Evolutionary conservation across 2,113 vertebrate species (phyloP), one percentile per base, ranked within the genome.

Genomic region (Xiphorhynchus elegans): DNA sequence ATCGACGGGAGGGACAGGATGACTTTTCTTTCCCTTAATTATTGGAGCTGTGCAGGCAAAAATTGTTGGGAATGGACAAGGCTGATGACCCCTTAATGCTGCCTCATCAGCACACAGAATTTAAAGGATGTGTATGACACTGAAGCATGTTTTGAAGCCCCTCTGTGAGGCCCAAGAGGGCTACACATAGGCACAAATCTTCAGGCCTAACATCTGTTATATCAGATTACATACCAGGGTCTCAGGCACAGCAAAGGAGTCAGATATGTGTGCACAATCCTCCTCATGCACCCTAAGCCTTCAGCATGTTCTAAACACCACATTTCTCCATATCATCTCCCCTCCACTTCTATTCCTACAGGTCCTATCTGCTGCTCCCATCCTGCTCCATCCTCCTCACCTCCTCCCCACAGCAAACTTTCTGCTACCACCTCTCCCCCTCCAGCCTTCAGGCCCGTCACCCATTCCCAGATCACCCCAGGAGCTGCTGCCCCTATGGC

Each of bases 21-120:
- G 56, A 81, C 50, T 93, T 91, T 85, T 90, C 26, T 40, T 63
- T 95, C 64, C 49, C 62, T 84, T 93, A 93, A 92, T 84, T 90
- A 90, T 93, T 53, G 21, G 60, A 40, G 69, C 84, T 95, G 58
- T 46, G n/a, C 20, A 74, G 72, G 56, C 63, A 94, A 95, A 91
- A 75, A 15, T 40, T 73, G 17, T 75, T 40, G 17, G 53, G 47
- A 90, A 90, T 69, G 31, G 77, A 93, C 40, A 17, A 84, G 83
- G 73, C 58, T 93, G 53, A 84, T 94, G 88, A 87, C 60, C 77
- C 29, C 46, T 92, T 92, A 92, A 89, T 75, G 37, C 53, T 87
- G 86, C 90, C 66, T 88, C 73, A 81, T 86, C 79, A 95, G 88
- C 66, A 86, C 5, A 6, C 64, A 92, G 44, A 73, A 49, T 84